phyloP scores from a whole-genome alignment of 2,113 vertebrate genomes.

The Caranx ignobilis region DNA sequence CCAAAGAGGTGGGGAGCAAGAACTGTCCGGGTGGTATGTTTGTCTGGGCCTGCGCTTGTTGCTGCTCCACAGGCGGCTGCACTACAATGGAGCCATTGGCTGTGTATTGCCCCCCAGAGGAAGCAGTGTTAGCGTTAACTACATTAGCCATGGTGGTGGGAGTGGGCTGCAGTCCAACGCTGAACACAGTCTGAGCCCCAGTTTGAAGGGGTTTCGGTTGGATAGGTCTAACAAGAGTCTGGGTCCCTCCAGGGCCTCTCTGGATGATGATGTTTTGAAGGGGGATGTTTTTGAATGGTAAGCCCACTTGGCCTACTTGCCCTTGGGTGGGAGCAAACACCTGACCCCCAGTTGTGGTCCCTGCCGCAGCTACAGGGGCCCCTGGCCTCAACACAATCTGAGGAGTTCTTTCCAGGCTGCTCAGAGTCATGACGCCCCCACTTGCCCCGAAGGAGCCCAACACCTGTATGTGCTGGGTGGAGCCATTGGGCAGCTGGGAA shows the following conservation, averaged over 20 bases:
- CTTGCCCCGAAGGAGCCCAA: slow-evolving; percentile 92
- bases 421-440: slow-evolving; percentile 95
- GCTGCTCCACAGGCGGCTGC: slow-evolving; percentile 87
- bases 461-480: slow-evolving; percentile 95
- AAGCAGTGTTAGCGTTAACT: slow-evolving; percentile 81
- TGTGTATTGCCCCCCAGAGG: slow-evolving; percentile 77
- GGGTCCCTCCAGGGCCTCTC: slow-evolving; percentile 89
- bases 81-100: slow-evolving; percentile 82
- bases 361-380: slow-evolving; percentile 76
- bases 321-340: slow-evolving; percentile 90
- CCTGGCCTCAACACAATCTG: slow-evolving; percentile 93
- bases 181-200: slow-evolving; percentile 92
- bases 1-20: slow-evolving; percentile 90
- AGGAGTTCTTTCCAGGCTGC: slow-evolving; percentile 92
- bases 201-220: slow-evolving; percentile 95
- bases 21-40: slow-evolving; percentile 89
- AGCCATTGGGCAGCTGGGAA: slow-evolving; percentile 91
- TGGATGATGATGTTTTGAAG: slow-evolving; percentile 99
- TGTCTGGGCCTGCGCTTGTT: slow-evolving; percentile 83
- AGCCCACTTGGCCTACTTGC: slow-evolving; percentile 87
- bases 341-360: slow-evolving; percentile 72
- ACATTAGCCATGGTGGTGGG: slow-evolving; percentile 80
- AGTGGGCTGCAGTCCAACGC: slow-evolving; percentile 82
- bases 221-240: slow-evolving; percentile 89
- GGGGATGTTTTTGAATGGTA: slow-evolving; percentile 96